Conservation (phyloP, 1,140 invertebrate species). For the Sweltsa coloradensis region DNA sequence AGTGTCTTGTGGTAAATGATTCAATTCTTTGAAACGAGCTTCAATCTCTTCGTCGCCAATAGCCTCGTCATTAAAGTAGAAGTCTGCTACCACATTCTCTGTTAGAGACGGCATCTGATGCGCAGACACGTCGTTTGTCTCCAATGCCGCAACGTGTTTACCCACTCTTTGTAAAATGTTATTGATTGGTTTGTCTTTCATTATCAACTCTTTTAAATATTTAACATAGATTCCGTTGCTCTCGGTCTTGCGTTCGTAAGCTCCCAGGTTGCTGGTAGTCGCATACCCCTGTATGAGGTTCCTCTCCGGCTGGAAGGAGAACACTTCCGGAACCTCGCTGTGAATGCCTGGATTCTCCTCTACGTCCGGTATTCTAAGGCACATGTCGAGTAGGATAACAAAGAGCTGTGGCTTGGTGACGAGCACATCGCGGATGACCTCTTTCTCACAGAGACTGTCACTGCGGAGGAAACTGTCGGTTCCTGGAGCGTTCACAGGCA, state of each 20-base stretch:
- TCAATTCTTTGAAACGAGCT: background rate
- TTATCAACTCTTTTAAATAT: constrained; percentile 12
- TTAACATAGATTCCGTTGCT: constrained; percentile 17
- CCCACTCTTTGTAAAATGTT: constrained; percentile 11
- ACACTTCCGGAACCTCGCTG: constrained; percentile 8
- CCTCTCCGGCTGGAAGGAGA: constrained; percentile 3
- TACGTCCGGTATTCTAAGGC: constrained; percentile 22
- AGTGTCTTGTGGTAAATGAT: background rate
- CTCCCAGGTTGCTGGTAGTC: constrained; percentile 10
- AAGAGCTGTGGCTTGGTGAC: constrained; percentile 26
- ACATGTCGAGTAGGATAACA: constrained; percentile 29
- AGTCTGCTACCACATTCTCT: background rate
- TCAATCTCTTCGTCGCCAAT: background rate
- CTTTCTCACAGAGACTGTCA: constrained; percentile 28
- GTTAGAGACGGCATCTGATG: background rate
- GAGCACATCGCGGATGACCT: constrained; percentile 24
- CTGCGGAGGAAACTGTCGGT: constrained; percentile 19
- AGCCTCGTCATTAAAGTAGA: background rate
- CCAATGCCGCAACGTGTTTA: constrained; percentile 5
- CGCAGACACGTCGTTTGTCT: background rate
- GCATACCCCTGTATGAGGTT: constrained; percentile 12
- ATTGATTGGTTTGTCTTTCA: constrained; percentile 7
- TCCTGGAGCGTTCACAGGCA: constrained; percentile 26
- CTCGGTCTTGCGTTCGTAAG: constrained; percentile 14
- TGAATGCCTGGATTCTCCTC: constrained; percentile 12